Base-by-base conservation (phyloP, 35 echinoderm and acorn worm species). In the Apostichopus californicus region DNA sequence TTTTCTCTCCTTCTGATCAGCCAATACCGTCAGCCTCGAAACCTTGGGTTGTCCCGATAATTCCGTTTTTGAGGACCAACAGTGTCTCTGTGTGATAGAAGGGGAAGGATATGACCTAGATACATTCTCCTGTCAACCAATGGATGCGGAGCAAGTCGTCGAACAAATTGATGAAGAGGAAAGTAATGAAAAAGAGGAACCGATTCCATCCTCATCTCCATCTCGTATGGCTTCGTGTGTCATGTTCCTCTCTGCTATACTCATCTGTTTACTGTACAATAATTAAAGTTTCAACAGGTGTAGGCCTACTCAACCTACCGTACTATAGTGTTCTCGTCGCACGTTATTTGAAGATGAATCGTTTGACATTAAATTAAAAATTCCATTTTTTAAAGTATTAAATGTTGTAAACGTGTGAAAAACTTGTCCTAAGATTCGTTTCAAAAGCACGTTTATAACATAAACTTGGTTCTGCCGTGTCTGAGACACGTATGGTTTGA, bases 41-140 rank as follows among this genome's bases (percentile, higher is more conserved):
- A 70, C 71, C 53, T 57, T 87, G 18, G 94, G 94, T 15, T 95
- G 94, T 70, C 94, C 94, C 9, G 73, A 56, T 25, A 79, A 87
- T 61, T 95, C 94, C 0, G 80, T 68, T 1, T 95, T 58, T 90
- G 18, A 57, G 9, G 57, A 64, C 57, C 57, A 63, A 8, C 52
- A 87, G 7, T 95, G 94, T 77, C 5, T 57, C 56, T 95, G 94
- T 80, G 34, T 34, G 13, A 73, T n/a, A 18, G 58, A 53, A 15
- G 90, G 64, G 23, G 94, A 92, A 58, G 10, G 9, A 5, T 95
- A 95, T 81, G 83, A 82, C 79, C n/a, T 64, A 3, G 55, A 87
- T 9, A 68, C 68, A 2, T 95, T 61, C 54, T 52, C 81, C 10
- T 95, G 94, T 61, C 34, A 20, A 13, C 13, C 73, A 10, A 54